phyloP scores from a whole-genome alignment of 2,888 invertebrate species.

The Yponomeuta malinellus region DNA sequence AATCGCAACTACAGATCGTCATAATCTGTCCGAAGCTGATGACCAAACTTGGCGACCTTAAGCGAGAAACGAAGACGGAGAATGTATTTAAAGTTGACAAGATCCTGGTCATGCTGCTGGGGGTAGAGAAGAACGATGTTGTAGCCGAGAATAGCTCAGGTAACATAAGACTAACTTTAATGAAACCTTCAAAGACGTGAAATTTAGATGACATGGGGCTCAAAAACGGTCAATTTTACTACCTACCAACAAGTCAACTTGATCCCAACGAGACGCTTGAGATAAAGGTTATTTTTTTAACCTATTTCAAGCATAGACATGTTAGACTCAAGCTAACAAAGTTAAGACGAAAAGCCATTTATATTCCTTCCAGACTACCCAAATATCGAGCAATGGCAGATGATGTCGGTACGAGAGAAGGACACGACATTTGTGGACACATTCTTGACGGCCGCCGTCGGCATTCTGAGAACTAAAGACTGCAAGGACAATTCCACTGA shows the following conservation, averaged over 20 bases:
- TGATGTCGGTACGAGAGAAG: constrained; percentile 86
- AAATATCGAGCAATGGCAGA: constrained; percentile 86
- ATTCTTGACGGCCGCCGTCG: constrained; percentile 87
- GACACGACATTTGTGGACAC: constrained; percentile 90
- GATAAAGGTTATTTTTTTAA: too few relatives aligned
- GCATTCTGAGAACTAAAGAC: constrained; percentile 80
- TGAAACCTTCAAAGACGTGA: neutral
- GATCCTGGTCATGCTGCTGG: constrained; percentile 86
- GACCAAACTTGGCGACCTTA: constrained; percentile 74
- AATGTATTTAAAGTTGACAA: constrained; percentile 81
- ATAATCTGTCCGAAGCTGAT: constrained; percentile 86
- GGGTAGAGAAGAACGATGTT: constrained; percentile 83
- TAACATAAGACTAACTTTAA: constrained; percentile 36
- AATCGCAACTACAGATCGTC: constrained; percentile 86
- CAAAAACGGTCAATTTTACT: too few relatives aligned
- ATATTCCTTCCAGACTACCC: constrained; percentile 71
- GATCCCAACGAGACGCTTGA: too few relatives aligned
- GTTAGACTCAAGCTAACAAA: too few relatives aligned
- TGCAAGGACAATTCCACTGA: constrained; percentile 74
- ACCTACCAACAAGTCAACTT: too few relatives aligned
- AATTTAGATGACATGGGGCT: too few relatives aligned
- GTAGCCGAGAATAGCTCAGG: constrained; percentile 81
- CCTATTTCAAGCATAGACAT: too few relatives aligned
- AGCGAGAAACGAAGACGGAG: constrained; percentile 71
- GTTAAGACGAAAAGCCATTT: too few relatives aligned